Percentiles rank a stretch among this genome's conserved stretches.
phyloP scores from a whole-genome alignment of 2,797 vertebrate genomes.

The Heliangelus exortis region DNA sequence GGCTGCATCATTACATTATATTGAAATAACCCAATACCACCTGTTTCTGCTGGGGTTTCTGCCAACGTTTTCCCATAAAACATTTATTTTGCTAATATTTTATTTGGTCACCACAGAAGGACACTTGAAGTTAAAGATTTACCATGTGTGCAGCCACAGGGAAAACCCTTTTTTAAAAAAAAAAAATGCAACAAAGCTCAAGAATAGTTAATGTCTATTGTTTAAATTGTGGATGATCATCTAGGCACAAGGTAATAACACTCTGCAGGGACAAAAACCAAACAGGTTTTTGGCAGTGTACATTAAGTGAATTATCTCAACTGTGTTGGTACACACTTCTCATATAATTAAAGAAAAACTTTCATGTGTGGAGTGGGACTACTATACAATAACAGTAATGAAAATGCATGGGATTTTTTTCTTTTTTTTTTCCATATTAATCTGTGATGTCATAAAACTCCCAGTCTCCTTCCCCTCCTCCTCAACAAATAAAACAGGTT shows the following conservation, averaged over 20 bases:
- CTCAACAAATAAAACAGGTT: conserved; percentile 23
- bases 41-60: conserved; percentile 86
- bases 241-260: conserved; percentile 33
- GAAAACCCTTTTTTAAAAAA: conserved; percentile 34
- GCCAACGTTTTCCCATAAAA: conserved; percentile 92
- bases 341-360: conserved; percentile 40
- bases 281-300: conserved; percentile 53
- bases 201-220: conserved; percentile 56
- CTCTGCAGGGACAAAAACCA: conserved; percentile 45
- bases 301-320: conserved; percentile 52
- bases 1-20: conserved; percentile 93
- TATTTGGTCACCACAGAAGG: conserved; percentile 85
- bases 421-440: neutral
- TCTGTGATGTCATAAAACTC: neutral
- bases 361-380: conserved; percentile 6
- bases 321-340: conserved; percentile 42
- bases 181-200: neutral
- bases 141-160: conserved; percentile 77
- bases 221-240: conserved; percentile 62
- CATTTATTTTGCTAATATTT: conserved; percentile 87
- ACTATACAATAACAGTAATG: conserved; percentile 17
- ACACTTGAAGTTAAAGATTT: conserved; percentile 85
- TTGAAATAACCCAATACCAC: conserved; percentile 95
- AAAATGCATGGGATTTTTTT: neutral
- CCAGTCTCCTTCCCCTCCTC: neutral